Evolutionary conservation across 2,797 vertebrate species (phyloP), one percentile per base, ranked within the genome.

Genomic region (Hypotaenidia okinawae): DNA sequence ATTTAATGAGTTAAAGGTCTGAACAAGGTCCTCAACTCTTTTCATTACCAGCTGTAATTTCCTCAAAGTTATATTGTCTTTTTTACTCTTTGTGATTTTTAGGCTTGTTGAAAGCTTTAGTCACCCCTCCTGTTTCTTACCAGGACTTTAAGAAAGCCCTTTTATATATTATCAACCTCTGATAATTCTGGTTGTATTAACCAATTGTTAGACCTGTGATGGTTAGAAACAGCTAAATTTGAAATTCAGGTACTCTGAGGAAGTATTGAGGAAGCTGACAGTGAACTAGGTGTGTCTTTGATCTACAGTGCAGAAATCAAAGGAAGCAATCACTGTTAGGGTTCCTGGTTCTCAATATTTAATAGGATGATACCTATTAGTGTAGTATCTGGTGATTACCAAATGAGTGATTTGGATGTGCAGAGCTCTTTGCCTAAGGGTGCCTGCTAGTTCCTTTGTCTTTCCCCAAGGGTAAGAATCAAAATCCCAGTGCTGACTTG

Each of bases 341-440:
- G 17, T 66, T 85, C 24, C 55, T 9, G 32, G 16, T 75, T 84
- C 37, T 73, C 33, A 28, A 2, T 51, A 30, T 27, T 84, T 52
- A 37, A 13, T 35, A 22, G 41, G 37, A 32, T 33, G 15, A 16
- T 75, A 73, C 19, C 9, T 58, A 2, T 45, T 89, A 8, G 43
- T 67, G 19, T 49, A 49, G 37, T 39, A 35, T 54, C n/a, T 76
- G 32, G 28, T 76, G 10, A 45, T 67, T 84, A 41, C 28, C 67
- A 69, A 88, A 18, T 0, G 0, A 66, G 8, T 57, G 43, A 88
- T 89, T 85, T 13, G 45, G 32, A 11, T 0, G 0, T 21, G 43
- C 11, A 8, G 19, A 55, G 27, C 7, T 32, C 51, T 93, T 80
- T 84, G 9, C 72, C 21, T 3, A 51, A 51, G 45, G 57, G 11